Evolutionary conservation across 2,888 invertebrate species (phyloP).

Genomic region (Athalia rosae): DNA sequence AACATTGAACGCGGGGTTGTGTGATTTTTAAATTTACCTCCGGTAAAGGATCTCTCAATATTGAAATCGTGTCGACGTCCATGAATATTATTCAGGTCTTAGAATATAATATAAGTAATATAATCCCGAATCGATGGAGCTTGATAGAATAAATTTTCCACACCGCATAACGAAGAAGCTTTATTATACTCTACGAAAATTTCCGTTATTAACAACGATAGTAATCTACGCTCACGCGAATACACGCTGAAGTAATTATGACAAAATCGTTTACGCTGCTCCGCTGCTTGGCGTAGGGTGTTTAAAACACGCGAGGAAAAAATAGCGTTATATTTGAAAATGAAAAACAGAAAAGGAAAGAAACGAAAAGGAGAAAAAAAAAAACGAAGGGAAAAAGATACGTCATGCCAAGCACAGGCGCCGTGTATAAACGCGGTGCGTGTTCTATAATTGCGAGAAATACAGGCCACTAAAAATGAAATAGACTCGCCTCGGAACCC

Average conservation of each 20-base stretch:
- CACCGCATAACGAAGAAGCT: neutral
- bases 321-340: neutral
- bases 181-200: conserved; percentile 10
- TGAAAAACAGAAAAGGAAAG: neutral
- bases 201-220: conserved; percentile 20
- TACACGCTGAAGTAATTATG: conserved; percentile 21
- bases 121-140: conserved; percentile 70
- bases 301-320: neutral
- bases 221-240: neutral
- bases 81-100: conserved; percentile 71
- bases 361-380: neutral
- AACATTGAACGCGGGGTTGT: conserved; percentile 31
- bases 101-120: conserved; percentile 70
- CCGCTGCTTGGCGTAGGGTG: neutral
- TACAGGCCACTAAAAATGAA: neutral
- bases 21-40: conserved; percentile 31
- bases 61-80: conserved; percentile 69
- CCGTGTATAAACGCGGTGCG: neutral
- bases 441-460: conserved; percentile 5
- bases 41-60: conserved; percentile 55
- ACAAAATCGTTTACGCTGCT: conserved; percentile 4
- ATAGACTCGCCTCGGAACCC: conserved; percentile 1
- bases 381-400: neutral
- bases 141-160: conserved; percentile 66
- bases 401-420: neutral